Evolutionary conservation across 2,888 invertebrate genomes (phyloP).

Genomic region (Drosophila mercatorum): DNA sequence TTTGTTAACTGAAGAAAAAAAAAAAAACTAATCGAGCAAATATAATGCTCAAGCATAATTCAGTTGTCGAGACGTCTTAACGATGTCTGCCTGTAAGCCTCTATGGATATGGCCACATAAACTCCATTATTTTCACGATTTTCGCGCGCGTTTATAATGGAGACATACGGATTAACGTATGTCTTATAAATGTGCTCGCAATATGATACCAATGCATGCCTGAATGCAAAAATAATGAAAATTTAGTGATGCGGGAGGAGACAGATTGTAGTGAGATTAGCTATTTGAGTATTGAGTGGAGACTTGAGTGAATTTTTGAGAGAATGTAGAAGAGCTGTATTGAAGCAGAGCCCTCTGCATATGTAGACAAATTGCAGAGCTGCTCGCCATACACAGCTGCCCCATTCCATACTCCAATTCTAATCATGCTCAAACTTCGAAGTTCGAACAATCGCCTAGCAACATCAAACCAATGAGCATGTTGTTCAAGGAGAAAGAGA

Average conservation of each 20-base stretch:
- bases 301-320: not conserved
- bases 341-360: no score
- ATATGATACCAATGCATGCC: constrained; percentile 24
- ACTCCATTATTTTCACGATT: constrained; percentile 36
- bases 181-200: constrained; percentile 22
- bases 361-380: no score
- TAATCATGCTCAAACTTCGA: no score
- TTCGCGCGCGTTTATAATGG: constrained; percentile 1
- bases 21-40: constrained; percentile 37
- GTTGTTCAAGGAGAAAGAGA: no score
- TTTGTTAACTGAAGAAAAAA: constrained; percentile 43
- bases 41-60: constrained; percentile 45
- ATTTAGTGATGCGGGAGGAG: not conserved
- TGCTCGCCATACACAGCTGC: no score
- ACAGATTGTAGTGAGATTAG: not conserved
- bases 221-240: constrained; percentile 14
- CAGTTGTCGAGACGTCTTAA: constrained; percentile 54
- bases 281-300: not conserved
- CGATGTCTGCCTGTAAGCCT: constrained; percentile 38
- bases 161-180: constrained; percentile 43
- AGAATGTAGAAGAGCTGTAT: no score
- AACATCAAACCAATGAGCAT: no score
- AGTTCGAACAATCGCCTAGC: no score
- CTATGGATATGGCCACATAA: constrained; percentile 40
- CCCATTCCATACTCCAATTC: no score